Conservation (phyloP, 1,140 invertebrate genomes). For the Neodiprion lecontei region DNA sequence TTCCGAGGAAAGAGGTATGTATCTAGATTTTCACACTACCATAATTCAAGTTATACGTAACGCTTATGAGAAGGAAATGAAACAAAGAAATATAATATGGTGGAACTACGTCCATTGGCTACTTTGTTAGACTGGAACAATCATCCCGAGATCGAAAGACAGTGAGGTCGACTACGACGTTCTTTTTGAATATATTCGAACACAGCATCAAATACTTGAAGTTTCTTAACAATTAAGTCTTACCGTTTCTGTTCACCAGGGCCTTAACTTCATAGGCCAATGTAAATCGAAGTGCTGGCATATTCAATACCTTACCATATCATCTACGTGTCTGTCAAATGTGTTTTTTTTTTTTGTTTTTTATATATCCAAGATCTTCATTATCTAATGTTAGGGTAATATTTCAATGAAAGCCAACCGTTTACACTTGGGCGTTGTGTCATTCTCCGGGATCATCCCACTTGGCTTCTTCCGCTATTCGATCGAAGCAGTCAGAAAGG, state of each 20-base stretch:
- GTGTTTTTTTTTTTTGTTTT: neutral
- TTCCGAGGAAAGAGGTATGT: neutral
- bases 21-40: neutral
- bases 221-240: neutral
- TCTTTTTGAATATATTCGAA: neutral
- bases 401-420: neutral
- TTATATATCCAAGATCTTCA: neutral
- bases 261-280: neutral
- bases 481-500: conserved; percentile 92
- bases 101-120: neutral
- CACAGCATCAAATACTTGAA: neutral
- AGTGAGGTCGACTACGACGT: too few species aligned
- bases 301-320: neutral
- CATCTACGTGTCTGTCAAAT: neutral
- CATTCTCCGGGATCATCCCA: conserved; percentile 81
- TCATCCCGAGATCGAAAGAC: too few species aligned
- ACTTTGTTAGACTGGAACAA: too few species aligned
- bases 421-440: conserved; percentile 32
- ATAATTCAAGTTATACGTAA: neutral
- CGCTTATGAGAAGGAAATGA: neutral
- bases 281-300: neutral
- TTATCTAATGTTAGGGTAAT: neutral
- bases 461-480: conserved; percentile 89
- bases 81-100: neutral
- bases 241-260: neutral